Evolutionary conservation across 2,113 vertebrate species (phyloP).

Genomic region (Stictonetta naevosa): DNA sequence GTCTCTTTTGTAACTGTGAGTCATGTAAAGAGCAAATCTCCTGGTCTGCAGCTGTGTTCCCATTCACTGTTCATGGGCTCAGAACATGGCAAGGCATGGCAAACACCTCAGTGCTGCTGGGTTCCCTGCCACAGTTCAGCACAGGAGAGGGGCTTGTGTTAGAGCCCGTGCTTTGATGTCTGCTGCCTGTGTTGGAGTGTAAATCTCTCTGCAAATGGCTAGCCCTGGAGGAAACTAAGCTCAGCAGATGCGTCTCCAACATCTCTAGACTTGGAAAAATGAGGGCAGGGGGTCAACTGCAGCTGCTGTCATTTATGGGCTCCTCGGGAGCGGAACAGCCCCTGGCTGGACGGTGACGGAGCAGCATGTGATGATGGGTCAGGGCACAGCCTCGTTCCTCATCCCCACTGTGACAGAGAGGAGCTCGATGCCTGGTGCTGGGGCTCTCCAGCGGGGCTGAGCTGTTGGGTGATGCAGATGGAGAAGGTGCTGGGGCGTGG

Average conservation of each 20-base stretch:
- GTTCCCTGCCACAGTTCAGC: fast-evolving
- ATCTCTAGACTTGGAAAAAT: background rate
- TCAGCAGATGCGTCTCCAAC: fast-evolving
- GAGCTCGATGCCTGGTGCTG: fast-evolving
- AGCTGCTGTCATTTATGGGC: background rate
- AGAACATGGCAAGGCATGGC: fast-evolving
- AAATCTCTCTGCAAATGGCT: background rate
- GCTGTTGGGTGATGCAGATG: fast-evolving
- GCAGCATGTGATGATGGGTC: background rate
- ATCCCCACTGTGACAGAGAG: background rate
- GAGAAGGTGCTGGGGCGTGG: fast-evolving
- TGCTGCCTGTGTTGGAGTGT: background rate
- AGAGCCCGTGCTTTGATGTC: background rate
- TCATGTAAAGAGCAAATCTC: background rate
- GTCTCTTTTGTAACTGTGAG: background rate
- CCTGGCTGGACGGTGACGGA: background rate
- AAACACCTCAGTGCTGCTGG: fast-evolving
- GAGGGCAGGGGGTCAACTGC: background rate
- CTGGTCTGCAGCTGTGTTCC: background rate
- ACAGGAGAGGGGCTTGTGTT: background rate
- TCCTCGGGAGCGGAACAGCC: background rate
- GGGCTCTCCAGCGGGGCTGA: background rate
- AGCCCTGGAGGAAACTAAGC: background rate
- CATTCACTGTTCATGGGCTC: fast-evolving
- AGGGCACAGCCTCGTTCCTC: background rate